Evolutionary conservation across 2,113 vertebrate genomes (phyloP), one percentile per base, ranked within the genome.

Genomic region (Pogonocichla stellata): DNA sequence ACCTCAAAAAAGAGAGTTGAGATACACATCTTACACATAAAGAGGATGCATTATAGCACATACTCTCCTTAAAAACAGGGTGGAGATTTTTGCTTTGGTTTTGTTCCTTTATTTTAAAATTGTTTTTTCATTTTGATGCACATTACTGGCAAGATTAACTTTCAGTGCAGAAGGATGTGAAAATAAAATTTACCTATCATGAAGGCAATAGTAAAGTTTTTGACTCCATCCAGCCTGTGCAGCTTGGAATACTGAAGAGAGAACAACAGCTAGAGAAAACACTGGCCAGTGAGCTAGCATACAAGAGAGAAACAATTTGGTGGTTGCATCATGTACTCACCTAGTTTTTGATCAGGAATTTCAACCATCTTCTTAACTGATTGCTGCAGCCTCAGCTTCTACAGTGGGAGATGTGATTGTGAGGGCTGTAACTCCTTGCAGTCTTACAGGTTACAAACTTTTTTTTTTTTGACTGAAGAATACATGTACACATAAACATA

Each of bases 291-390:
- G 17, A 92, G 48, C 64, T 33, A 83, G 71, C 43, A 83, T 19
- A 77, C 33, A 57, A 73, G 47, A 86, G 38, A 73, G 58, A 73
- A 93, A 88, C 19, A 19, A 48, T 56, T 12, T 90, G 48, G 56
- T 77, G n/a, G n/a, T 74, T 90, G 67, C 60, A 61, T 50, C 90
- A 51, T 19, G 77, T 70, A 96, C 93, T 90, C 80, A 96, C 94
- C 94, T 74, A 42, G 70, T 53, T 53, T 58, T 29, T 53, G 51
- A 62, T 24, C 47, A 86, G 75, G 90, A 83, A 86, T 96, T 94
- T 93, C 79, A 93, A 77, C 28, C 85, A 90, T 95, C 93, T 91
- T 94, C 94, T 94, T 51, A 85, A 85, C 47, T 94, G 90, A 70
- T 2, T 94, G 80, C 82, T 94, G 75, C 70, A 94, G 82, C 74